These are phyloP conservation scores for Eremobia ochroleuca DNA, from an alignment of 2,888 invertebrate genomes.

Conservation along the genomic window DNA sequence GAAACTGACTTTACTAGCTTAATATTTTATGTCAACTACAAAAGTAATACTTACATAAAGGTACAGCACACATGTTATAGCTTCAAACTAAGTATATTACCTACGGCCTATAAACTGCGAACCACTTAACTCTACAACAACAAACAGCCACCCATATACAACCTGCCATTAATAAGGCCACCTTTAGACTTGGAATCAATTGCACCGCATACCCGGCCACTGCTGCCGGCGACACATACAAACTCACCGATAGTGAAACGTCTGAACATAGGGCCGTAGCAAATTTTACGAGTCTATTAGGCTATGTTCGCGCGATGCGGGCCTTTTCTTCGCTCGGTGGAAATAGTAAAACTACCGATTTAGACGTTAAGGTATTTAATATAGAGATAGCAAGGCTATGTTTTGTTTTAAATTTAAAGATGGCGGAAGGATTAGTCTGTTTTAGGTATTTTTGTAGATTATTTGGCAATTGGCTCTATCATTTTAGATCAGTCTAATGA, in stretches of 20 bases:
- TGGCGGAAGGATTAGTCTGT: not conserved
- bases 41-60: not conserved
- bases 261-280: constrained; percentile 37
- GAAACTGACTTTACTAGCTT: not conserved
- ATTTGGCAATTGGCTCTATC: not conserved
- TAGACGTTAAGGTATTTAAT: not conserved
- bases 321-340: constrained; percentile 24
- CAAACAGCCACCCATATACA: constrained; percentile 20
- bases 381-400: not conserved
- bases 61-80: not conserved
- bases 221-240: constrained; percentile 40
- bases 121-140: constrained; percentile 43
- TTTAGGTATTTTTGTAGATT: constrained; percentile 10
- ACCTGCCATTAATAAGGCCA: constrained; percentile 41
- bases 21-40: not conserved
- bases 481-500: not conserved
- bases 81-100: not conserved
- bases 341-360: constrained; percentile 37
- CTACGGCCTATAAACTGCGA: constrained; percentile 41
- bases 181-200: constrained; percentile 39
- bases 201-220: constrained; percentile 32
- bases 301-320: constrained; percentile 17
- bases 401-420: constrained; percentile 18
- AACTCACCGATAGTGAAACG: constrained; percentile 44
- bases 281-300: constrained; percentile 63